phyloP scores from a whole-genome alignment of 2,797 vertebrate species.

The Stomatorhinus walkeri region DNA sequence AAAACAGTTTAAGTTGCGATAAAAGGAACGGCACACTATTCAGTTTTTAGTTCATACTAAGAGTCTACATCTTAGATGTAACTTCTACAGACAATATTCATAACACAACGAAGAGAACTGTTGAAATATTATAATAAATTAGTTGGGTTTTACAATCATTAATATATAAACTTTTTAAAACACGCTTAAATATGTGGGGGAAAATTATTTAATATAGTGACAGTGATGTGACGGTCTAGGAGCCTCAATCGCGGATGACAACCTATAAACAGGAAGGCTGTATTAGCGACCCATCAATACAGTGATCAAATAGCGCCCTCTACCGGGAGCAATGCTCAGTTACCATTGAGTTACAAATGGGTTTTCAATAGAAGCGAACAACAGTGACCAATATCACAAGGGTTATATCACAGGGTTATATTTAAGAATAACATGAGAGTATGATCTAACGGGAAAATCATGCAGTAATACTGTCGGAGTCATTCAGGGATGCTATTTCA shows the following conservation, averaged over 20 bases:
- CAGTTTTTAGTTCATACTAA: neutral
- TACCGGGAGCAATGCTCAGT: neutral
- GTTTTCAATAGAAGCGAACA: neutral
- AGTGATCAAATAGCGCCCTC: neutral
- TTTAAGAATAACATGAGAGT: neutral
- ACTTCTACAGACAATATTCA: neutral
- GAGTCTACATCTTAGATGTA: neutral
- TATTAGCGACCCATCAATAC: neutral
- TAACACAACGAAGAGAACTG: neutral
- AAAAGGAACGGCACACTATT: neutral
- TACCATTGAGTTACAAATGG: neutral
- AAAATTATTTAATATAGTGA: neutral
- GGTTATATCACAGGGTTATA: neutral
- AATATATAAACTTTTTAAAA: neutral
- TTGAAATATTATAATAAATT: neutral
- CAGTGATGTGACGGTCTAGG: neutral
- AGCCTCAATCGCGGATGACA: neutral
- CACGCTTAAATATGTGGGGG: neutral
- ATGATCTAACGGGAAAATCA: neutral
- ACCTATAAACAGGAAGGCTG: neutral
- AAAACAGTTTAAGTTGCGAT: neutral
- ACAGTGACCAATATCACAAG: neutral
- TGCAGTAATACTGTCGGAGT: neutral
- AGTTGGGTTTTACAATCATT: neutral
- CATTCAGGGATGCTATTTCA: neutral